Conservation (phyloP, 2,113 vertebrate species). For the Microtus richardsoni region DNA sequence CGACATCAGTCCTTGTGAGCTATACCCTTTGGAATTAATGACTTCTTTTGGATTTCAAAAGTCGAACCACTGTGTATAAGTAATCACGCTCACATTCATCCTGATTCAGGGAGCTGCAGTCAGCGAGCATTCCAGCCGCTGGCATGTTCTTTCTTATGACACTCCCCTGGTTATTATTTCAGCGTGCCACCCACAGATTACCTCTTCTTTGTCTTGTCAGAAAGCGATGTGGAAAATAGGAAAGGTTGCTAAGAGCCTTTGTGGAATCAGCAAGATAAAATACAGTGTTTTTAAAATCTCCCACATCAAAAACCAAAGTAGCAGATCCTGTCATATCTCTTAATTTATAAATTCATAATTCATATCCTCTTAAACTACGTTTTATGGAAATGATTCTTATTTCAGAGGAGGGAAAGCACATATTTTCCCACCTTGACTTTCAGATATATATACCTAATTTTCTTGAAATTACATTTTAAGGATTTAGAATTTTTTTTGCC, state of each 20-base stretch:
- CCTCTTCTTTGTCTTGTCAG: slow-evolving; percentile 63
- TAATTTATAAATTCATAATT: neutral
- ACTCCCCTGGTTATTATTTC: slow-evolving; percentile 69
- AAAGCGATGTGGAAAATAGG: slow-evolving; percentile 49
- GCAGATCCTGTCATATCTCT: neutral
- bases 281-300: neutral
- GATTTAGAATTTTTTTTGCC: neutral
- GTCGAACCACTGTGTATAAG: slow-evolving; percentile 30
- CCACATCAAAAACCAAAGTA: slow-evolving; percentile 45
- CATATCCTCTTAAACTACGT: neutral
- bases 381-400: slow-evolving; percentile 36
- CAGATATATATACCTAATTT: neutral
- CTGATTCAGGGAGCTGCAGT: neutral
- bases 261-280: slow-evolving; percentile 58
- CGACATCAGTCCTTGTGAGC: neutral
- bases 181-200: slow-evolving; percentile 30
- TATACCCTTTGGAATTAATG: slow-evolving; percentile 39
- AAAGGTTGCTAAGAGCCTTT: slow-evolving; percentile 55
- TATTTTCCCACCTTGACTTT: slow-evolving; percentile 5
- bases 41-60: slow-evolving; percentile 58
- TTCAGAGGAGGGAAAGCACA: neutral
- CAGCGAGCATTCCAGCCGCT: neutral
- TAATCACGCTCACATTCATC: neutral
- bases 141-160: slow-evolving; percentile 57
- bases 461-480: slow-evolving; percentile 32